Conservation (phyloP, 2,888 invertebrate genomes). For the Hypsopygia costalis region DNA sequence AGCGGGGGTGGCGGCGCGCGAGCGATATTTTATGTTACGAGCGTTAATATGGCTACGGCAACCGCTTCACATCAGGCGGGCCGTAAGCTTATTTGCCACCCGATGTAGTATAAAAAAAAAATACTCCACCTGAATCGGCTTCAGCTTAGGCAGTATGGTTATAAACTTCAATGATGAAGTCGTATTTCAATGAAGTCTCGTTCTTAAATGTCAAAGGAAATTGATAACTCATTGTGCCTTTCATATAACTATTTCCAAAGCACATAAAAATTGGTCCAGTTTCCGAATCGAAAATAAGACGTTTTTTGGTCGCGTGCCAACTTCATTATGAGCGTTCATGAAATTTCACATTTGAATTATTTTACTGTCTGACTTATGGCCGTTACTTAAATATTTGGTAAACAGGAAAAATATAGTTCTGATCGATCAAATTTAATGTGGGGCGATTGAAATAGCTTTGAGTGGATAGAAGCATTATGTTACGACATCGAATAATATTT, state of each 20-base stretch:
- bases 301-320: slow-evolving; percentile 79
- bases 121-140: no score
- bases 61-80: no score
- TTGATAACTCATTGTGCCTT: slow-evolving; percentile 58
- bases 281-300: slow-evolving; percentile 81
- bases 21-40: no score
- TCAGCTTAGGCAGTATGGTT: no score
- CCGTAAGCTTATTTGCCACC: no score
- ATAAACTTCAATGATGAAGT: no score
- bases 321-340: slow-evolving; percentile 81
- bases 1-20: no score
- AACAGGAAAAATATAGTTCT: slow-evolving; percentile 78
- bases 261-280: slow-evolving; percentile 79
- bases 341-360: slow-evolving; percentile 81
- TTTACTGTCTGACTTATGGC: slow-evolving; percentile 80
- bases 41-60: no score
- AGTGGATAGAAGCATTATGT: slow-evolving; percentile 64
- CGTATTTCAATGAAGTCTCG: not conserved
- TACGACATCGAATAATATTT: slow-evolving; percentile 11
- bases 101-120: no score
- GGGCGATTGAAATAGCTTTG: slow-evolving; percentile 63
- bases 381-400: slow-evolving; percentile 81
- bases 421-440: slow-evolving; percentile 79
- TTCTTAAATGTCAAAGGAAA: slow-evolving; percentile 26
- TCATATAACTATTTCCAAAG: slow-evolving; percentile 71